phyloP scores from a whole-genome alignment of 2,888 invertebrate species.

The Drosophila cognata region DNA sequence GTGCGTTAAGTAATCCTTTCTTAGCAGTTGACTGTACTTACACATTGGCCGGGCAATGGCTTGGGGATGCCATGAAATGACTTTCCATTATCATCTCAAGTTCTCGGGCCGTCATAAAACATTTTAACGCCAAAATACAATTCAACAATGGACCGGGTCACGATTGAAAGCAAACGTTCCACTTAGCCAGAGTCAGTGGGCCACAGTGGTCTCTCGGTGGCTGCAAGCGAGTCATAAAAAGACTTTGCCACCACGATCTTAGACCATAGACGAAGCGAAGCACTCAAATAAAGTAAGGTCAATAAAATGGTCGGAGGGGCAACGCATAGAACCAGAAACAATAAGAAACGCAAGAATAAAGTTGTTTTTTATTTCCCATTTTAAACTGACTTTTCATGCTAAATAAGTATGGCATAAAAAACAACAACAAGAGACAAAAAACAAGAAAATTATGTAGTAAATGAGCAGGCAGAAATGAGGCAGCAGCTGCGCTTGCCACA shows the following conservation, averaged over 20 bases:
- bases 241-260: conserved; percentile 46
- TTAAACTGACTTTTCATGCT: conserved; percentile 77
- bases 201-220: conserved; percentile 1
- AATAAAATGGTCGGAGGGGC: conserved; percentile 22
- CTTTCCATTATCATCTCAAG: conserved; percentile 65
- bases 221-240: conserved; percentile 50
- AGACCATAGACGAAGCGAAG: conserved; percentile 23
- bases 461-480: neutral
- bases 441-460: neutral
- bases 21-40: conserved; percentile 19
- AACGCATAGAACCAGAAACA: conserved; percentile 34
- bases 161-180: conserved; percentile 28
- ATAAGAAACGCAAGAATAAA: conserved; percentile 42
- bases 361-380: conserved; percentile 54
- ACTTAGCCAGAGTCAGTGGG: conserved; percentile 28
- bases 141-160: conserved; percentile 47
- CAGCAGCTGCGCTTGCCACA: conserved; percentile 29
- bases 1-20: conserved; percentile 45
- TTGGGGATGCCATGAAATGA: conserved; percentile 40
- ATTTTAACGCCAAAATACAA: conserved; percentile 58
- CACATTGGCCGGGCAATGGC: conserved; percentile 26
- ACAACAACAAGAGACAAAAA: neutral
- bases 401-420: conserved; percentile 66
- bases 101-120: conserved; percentile 57
- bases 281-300: conserved; percentile 50